Base-by-base conservation (phyloP, 2,888 invertebrate genomes). In the Trissonchulus sp. region DNA sequence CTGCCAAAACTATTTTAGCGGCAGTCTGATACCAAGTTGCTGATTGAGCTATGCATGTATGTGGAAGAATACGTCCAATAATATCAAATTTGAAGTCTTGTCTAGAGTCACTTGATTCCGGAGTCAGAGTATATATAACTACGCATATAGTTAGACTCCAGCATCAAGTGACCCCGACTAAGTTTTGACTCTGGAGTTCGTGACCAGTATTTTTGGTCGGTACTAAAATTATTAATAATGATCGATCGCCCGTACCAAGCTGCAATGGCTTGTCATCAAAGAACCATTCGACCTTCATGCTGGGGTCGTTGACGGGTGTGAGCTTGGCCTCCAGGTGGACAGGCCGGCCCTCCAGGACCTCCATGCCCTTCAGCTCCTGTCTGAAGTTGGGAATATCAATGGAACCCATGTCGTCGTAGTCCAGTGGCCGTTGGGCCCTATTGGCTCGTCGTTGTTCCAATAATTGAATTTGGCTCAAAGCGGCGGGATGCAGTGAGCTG, bases 271-370 rank as follows among this genome's bases (percentile, higher is more conserved):
- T 89, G 81, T 93, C 93, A 83, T 96, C 94, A 83, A 94, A 93
- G 87, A 92, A 94, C 95, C 96, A 96, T 86, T 94, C 93, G 0
- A 96, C 93, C 85, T 92, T 92, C 91, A 96, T 91, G 1, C 93
- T 92, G 0, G 93, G 88, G 86, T 96, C 96, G 8, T 93, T 94
- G 28, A 94, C 94, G 2, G 96, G 96, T 81, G 95, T 95, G 76
- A 96, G 87, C 73, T 94, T 90, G 80, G 93, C 93, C 86, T 96
- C 96, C 82, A 96, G 94, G 84, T 96, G 96, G 74, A 94, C 94
- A 76, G 94, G 88, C 85, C 95, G 94, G 0, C 94, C 94, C 88
- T 96, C 96, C 84, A 92, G 93, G 80, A 96, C 92, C 82, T 94
- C 93, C 75, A 94, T 89, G 82, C 93, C 93, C 84, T 94, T 93